These are phyloP conservation scores for Sphaerodactylus townsendi DNA, from an alignment of 2,113 vertebrate genomes.

Conservation along the genomic window DNA sequence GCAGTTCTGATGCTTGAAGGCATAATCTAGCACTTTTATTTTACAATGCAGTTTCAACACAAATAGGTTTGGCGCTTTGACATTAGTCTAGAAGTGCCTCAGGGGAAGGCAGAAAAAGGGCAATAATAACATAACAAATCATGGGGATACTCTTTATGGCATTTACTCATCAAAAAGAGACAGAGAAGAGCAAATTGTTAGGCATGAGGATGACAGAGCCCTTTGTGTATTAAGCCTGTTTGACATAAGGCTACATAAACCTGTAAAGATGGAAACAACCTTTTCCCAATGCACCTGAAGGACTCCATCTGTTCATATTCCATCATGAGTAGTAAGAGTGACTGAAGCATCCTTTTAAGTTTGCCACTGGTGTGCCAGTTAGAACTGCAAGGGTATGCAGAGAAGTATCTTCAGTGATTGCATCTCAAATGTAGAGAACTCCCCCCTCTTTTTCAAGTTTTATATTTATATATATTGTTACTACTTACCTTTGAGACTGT, in stretches of 20 bases:
- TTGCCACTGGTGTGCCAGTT: not conserved
- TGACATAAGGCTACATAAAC: not conserved
- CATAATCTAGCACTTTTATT: slow-evolving; percentile 61
- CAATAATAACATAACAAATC: slow-evolving; percentile 47
- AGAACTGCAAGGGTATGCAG: not conserved
- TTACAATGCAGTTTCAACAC: slow-evolving; percentile 51
- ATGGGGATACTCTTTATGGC: slow-evolving; percentile 57
- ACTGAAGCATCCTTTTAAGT: not conserved
- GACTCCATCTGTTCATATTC: not conserved
- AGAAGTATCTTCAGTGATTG: not conserved
- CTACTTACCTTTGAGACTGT: not conserved
- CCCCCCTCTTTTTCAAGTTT: not conserved
- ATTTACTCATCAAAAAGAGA: slow-evolving; percentile 34
- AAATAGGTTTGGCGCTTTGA: slow-evolving; percentile 48
- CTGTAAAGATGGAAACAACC: not conserved
- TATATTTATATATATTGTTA: not conserved
- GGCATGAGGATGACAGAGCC: slow-evolving; percentile 20
- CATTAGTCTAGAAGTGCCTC: slow-evolving; percentile 13
- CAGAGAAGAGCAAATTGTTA: slow-evolving; percentile 37
- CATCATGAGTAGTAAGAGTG: not conserved
- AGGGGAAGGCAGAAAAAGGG: slow-evolving; percentile 58
- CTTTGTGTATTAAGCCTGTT: not conserved
- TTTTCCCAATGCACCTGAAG: not conserved
- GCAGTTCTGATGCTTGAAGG: slow-evolving; percentile 60
- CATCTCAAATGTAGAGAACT: not conserved